Evolutionary conservation across 1,140 invertebrate species (phyloP), one percentile per base, ranked within the genome.

Genomic region (Drosophila nebulosa): DNA sequence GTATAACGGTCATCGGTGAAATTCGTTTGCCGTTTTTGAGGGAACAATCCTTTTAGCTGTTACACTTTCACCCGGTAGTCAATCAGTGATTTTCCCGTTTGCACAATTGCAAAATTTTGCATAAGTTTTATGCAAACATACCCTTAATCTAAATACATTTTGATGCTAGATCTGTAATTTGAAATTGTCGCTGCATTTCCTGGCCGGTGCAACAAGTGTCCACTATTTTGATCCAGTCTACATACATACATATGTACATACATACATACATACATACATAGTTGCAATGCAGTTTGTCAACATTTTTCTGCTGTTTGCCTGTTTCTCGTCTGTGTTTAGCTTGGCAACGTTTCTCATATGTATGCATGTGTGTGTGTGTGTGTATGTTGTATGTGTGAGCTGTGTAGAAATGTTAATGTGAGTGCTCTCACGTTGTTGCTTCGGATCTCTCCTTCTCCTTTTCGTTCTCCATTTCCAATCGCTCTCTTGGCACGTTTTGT

Each of bases 251-350:
- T n/a, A n/a, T n/a, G n/a, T n/a, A n/a, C n/a, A n/a, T n/a, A n/a
- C n/a, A n/a, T n/a, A n/a, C n/a, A n/a, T n/a, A n/a, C n/a, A n/a
- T n/a, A n/a, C n/a, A n/a, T n/a, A n/a, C n/a, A 32, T 12, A 30
- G 52, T 30, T 55, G 52, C 52, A 55, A 55, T 55, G 52, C 52
- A 55, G 52, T 55, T 55, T 32, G 52, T 55, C 52, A 30, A 55
- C 52, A 55, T 55, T 55, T 55, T 55, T 32, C 30, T 55, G 14
- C 14, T 16, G 22, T 10, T 30, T 55, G 26, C 26, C 26, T 55
- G 14, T 32, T 55, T 55, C 22, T 52, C 22, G 50, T 16, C 10
- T 18, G 3, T 35, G 32, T 51, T 51, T 51, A 16, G 39, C 46
- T 51, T 51, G 21, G 46, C 46, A 55, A 55, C 52, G 26, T 55